Base-by-base conservation (phyloP, 2,797 vertebrate species). In the Coreius guichenoti region DNA sequence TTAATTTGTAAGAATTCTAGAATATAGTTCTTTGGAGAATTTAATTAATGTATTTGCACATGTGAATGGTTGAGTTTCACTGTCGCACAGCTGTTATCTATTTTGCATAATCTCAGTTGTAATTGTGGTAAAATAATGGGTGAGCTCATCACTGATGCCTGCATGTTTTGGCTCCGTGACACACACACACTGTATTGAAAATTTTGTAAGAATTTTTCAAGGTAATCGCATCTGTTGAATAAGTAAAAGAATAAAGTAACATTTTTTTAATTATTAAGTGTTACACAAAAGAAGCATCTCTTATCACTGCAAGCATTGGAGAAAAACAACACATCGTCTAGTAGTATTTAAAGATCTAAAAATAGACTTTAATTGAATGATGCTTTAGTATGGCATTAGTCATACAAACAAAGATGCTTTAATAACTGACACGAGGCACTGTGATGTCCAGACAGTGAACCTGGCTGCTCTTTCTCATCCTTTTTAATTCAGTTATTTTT, bases 401-500 rank as follows among this genome's bases (percentile, higher is more conserved):
- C 51, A 81, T 17, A 58, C 65, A 54, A n/a, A 26, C 47, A 63
- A 23, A 79, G 51, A 82, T 36, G 72, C 51, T 45, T 65, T 67
- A 49, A 21, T 11, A 74, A 49, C 29, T 39, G 72, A 54, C 11
- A 68, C 11, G 61, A 84, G 80, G 33, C 51, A 56, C 72, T 26
- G 45, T 17, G 23, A 26, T 19, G 82, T 45, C 65, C 17, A 56
- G 23, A 58, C 75, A 16, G 5, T 36, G 31, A 4, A 76, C 49
- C 31, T 23, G 51, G 76, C 49, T 14, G 36, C 31, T 51, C n/a
- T 75, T 75, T 69, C 47, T 87, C 78, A 63, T 85, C 45, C 70
- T 63, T 83, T 70, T 86, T 65, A 79, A 86, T 73, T 80, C 17
- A 54, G 45, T 85, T 83, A 51, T 51, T 69, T 36, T 89, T 45